Percentiles rank a stretch among this genome's conserved stretches.
phyloP scores from a whole-genome alignment of 1,140 invertebrate genomes.

The Caenorhabditis elegans region WBcel235 BX284602.5:10264501-10265000 shows the following conservation, averaged over 20 bases:
- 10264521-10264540: background rate
- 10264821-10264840: slow-evolving; percentile 14
- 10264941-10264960: slow-evolving; percentile 4
- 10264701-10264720: background rate
- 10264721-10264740: background rate
- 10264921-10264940: background rate
- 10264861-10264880: background rate
- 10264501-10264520: slow-evolving; percentile 22
- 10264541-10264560: background rate
- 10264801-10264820: background rate
- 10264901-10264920: slow-evolving; percentile 6
- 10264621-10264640: background rate
- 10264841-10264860: slow-evolving; percentile 16
- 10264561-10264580: background rate
- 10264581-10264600: background rate
- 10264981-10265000: background rate
- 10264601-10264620: background rate
- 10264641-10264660: background rate
- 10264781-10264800: background rate
- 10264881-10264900: background rate
- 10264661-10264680: background rate
- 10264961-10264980: background rate
- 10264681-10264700: background rate
- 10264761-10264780: background rate
- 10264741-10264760: background rate